phyloP scores from a whole-genome alignment of 2,113 vertebrate species.

The Fregetta grallaria region DNA sequence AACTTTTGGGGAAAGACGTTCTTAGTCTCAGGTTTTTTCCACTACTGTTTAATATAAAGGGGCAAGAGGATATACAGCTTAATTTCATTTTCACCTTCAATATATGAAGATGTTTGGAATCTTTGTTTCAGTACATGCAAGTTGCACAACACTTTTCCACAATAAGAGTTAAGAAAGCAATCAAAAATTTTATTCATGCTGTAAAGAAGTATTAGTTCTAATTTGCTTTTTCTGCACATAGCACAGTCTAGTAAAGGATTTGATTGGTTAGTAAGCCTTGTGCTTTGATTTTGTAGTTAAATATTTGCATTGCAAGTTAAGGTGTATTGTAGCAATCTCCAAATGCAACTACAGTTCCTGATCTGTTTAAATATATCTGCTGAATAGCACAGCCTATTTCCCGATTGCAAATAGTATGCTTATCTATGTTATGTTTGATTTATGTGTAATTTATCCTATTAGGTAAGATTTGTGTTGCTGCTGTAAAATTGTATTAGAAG shows the following conservation, averaged over 20 bases:
- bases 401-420: neutral
- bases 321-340: neutral
- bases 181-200: neutral
- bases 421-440: slow-evolving; percentile 10
- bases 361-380: neutral
- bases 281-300: neutral
- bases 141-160: neutral
- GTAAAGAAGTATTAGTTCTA: neutral
- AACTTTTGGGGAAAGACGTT: neutral
- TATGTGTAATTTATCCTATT: neutral
- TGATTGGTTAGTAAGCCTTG: neutral
- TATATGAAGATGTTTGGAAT: neutral
- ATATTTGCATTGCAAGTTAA: slow-evolving; percentile 8
- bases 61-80: neutral
- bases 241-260: neutral
- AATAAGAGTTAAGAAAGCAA: neutral
- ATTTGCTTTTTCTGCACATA: neutral
- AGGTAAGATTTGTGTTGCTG: neutral
- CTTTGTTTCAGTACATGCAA: neutral
- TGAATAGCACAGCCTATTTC: neutral
- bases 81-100: neutral
- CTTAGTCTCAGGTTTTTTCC: neutral
- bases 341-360: neutral
- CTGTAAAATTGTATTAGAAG: neutral
- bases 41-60: neutral